Base-by-base conservation (phyloP, 2,888 invertebrate genomes). In the Crematogaster levior region DNA sequence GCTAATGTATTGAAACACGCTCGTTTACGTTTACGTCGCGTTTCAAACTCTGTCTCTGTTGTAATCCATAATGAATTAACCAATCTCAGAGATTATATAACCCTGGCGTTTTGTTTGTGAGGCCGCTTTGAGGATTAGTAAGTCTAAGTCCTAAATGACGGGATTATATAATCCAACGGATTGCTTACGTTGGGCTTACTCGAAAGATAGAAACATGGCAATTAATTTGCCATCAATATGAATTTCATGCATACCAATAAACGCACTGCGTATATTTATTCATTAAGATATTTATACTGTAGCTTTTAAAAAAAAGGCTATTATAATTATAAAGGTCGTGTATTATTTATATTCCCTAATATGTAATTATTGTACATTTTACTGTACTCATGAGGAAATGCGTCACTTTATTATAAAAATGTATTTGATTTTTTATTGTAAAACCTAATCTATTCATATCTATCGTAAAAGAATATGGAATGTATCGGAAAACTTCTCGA, bases 151-250 rank as follows among this genome's bases (percentile, higher is more conserved):
- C 82, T 80, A 85, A 90, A 90, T 85, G 89, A 84, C 83, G 72
- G 90, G 89, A 89, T 89, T 89, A 87, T 88, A 84, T 87, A 90
- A 90, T 89, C 86, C 83, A 21, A 56, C 77, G 82, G 88, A 88
- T 88, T 89, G 85, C 82, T 85, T 90, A 84, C 86, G 77, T 81
- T 73, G 56, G 84, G 85, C 88, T 88, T 87, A 88, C 82, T 61
- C 75, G 79, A 84, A 82, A 82, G 86, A 86, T 84, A 82, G 86
- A 83, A 86, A 86, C 72, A 40, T 46, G 61, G 81, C 88, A 88
- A 86, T 90, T 88, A 86, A 86, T 89, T 88, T 81, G 79, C 61
- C 84, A 83, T 83, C 81, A 80, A 75, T 73, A 60, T 63, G 27
- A 18, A 43, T 43, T 56, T 66, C 68, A 58, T 73, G 56, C 15